Evolutionary conservation across 2,113 vertebrate genomes (phyloP).

Genomic region (Seriola quinqueradiata): DNA sequence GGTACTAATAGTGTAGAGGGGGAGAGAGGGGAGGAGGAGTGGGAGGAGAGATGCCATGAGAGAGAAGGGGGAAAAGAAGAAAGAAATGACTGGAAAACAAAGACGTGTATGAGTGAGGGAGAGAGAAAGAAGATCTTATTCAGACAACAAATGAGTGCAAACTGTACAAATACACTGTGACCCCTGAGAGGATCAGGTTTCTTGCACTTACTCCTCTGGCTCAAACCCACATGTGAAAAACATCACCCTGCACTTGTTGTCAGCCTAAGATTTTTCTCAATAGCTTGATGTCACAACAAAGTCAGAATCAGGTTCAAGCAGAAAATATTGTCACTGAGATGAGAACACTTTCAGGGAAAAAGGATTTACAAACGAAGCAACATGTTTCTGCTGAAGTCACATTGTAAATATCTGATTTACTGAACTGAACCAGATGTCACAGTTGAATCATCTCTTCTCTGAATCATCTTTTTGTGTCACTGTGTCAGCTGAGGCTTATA

Average conservation of each 20-base stretch:
- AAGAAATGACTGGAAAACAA: constrained; percentile 37
- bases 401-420: constrained; percentile 10
- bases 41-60: constrained; percentile 2
- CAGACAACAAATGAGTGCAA: constrained; percentile 42
- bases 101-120: constrained; percentile 22
- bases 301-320: constrained; percentile 4
- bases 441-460: constrained; percentile 57
- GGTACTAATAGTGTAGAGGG: constrained; percentile 18
- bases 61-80: constrained; percentile 15
- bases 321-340: background rate
- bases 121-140: constrained; percentile 34
- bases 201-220: constrained; percentile 41
- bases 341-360: constrained; percentile 15
- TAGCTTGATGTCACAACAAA: constrained; percentile 10
- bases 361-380: constrained; percentile 2
- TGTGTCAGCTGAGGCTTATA: constrained; percentile 37
- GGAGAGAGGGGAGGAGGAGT: background rate
- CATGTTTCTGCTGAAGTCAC: constrained; percentile 31
- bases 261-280: constrained; percentile 26
- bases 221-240: constrained; percentile 45
- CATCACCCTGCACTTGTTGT: constrained; percentile 54
- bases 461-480: constrained; percentile 47
- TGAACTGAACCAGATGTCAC: constrained; percentile 65
- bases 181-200: constrained; percentile 42
- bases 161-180: constrained; percentile 51